Evolutionary conservation across 1,140 invertebrate genomes (phyloP).

Genomic region (Caenorhabditis inopinata): DNA sequence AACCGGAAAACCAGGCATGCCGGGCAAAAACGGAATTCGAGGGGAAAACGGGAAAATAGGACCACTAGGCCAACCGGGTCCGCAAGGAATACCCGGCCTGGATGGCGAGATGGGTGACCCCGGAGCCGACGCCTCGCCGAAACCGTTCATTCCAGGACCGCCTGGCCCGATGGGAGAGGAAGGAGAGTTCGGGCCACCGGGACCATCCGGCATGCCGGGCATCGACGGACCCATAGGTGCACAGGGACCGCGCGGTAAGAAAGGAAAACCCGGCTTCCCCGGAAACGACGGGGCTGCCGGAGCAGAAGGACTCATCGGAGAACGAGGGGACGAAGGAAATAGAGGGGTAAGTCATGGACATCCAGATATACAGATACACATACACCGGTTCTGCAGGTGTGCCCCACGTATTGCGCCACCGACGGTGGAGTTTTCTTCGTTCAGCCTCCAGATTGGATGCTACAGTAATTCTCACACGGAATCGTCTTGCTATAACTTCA

Average conservation of each 20-base stretch:
- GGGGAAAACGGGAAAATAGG: slow-evolving; percentile 23
- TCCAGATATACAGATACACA: neutral
- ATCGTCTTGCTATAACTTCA: neutral
- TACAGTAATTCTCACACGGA: slow-evolving; percentile 31
- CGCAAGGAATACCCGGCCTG: slow-evolving; percentile 26
- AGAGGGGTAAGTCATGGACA: slow-evolving; percentile 50
- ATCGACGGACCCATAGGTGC: slow-evolving; percentile 41
- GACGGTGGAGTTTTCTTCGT: slow-evolving; percentile 52
- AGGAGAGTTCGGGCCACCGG: slow-evolving; percentile 34
- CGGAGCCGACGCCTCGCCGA: slow-evolving; percentile 37
- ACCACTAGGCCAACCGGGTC: neutral
- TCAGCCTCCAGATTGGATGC: slow-evolving; percentile 58
- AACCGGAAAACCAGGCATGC: slow-evolving; percentile 34
- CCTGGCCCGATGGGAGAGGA: slow-evolving; percentile 35
- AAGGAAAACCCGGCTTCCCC: slow-evolving; percentile 45
- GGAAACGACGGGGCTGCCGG: slow-evolving; percentile 36
- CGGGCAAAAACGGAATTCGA: slow-evolving; percentile 24
- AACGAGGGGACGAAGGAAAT: slow-evolving; percentile 55
- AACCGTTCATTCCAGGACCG: slow-evolving; percentile 44
- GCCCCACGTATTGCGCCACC: slow-evolving; percentile 62
- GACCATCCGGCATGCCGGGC: slow-evolving; percentile 44
- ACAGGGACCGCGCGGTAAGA: slow-evolving; percentile 14
- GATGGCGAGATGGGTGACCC: slow-evolving; percentile 39
- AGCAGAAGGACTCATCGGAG: slow-evolving; percentile 39
- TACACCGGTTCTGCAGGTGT: slow-evolving; percentile 40